These are phyloP conservation scores for Calyptommatus sinebrachiatus DNA, from an alignment of 2,113 vertebrate genomes.

Conservation along the genomic window DNA sequence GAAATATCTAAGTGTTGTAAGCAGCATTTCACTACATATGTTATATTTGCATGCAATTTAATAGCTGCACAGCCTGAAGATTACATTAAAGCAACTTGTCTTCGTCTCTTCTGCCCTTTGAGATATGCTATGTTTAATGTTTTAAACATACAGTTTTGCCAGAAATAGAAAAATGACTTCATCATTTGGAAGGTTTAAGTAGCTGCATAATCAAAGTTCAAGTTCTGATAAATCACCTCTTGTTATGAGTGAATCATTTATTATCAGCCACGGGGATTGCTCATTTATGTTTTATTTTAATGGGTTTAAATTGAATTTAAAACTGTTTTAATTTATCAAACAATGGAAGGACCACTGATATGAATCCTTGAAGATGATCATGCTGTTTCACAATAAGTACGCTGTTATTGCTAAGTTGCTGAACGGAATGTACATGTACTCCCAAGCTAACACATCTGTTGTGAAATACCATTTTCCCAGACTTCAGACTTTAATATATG, in stretches of 20 bases:
- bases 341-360: background rate
- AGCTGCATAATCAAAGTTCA: background rate
- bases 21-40: background rate
- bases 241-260: accelerated
- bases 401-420: background rate
- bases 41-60: background rate
- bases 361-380: background rate
- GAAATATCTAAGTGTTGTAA: background rate
- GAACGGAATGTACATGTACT: background rate
- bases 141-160: background rate
- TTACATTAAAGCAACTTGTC: background rate
- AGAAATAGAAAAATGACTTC: background rate
- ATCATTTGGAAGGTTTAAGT: constrained; percentile 1
- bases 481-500: background rate
- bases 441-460: background rate
- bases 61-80: background rate
- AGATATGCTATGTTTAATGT: background rate
- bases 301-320: constrained; percentile 25
- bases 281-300: constrained; percentile 1
- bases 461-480: background rate
- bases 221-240: background rate
- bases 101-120: accelerated
- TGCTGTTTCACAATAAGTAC: background rate
- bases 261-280: background rate
- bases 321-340: constrained; percentile 2